These are phyloP conservation scores for Osmerus eperlanus DNA, from an alignment of 2,113 vertebrate genomes.

Conservation along the genomic window DNA sequence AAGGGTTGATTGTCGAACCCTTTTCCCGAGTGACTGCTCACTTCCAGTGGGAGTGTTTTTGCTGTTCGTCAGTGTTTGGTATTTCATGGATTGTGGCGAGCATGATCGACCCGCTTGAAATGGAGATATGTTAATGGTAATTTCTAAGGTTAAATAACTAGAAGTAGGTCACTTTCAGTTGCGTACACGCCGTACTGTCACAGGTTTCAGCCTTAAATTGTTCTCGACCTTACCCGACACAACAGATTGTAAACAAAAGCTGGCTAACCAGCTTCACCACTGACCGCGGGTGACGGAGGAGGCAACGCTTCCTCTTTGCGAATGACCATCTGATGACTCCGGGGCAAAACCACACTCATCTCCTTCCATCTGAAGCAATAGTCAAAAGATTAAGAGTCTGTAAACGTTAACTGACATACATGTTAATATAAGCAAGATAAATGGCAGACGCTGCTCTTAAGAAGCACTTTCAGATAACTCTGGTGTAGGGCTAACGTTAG, in stretches of 20 bases:
- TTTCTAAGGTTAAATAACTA: not conserved
- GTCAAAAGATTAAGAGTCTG: not conserved
- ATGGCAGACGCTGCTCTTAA: not conserved
- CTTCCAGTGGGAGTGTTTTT: not conserved
- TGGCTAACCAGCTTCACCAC: conserved; percentile 9
- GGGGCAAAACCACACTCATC: conserved; percentile 68
- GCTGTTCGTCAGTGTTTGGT: too few species aligned
- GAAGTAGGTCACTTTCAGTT: too few species aligned
- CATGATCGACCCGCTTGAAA: too few species aligned
- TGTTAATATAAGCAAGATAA: not conserved
- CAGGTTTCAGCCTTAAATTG: not conserved
- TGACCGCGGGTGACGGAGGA: conserved; percentile 81
- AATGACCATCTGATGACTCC: conserved; percentile 68
- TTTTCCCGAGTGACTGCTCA: too few species aligned
- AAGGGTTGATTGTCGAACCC: too few species aligned
- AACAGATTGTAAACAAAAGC: not conserved
- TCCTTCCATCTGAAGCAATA: conserved; percentile 78
- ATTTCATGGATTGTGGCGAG: too few species aligned
- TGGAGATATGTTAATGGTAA: not conserved
- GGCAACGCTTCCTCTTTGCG: conserved; percentile 84
- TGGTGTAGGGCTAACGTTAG: not conserved
- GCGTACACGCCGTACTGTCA: too few species aligned
- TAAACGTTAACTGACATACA: not conserved
- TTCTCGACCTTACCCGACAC: not conserved
- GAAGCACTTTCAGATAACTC: too few species aligned